These are phyloP conservation scores for Poecilus cupreus DNA, from an alignment of 2,888 invertebrate species.

Conservation along the genomic window DNA sequence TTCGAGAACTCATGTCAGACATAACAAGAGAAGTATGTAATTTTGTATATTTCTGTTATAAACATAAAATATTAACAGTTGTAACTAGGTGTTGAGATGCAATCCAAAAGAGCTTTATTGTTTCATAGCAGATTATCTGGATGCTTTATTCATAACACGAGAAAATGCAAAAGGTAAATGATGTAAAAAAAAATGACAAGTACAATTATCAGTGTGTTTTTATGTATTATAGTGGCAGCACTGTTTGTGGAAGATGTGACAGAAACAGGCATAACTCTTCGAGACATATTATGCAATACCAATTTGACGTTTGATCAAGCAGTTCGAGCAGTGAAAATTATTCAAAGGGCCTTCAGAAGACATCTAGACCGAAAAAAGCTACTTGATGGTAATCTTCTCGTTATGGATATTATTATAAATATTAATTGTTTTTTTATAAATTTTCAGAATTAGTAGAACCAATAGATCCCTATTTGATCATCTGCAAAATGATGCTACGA, in stretches of 20 bases:
- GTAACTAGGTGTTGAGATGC: slow-evolving; percentile 78
- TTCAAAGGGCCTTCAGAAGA: slow-evolving; percentile 66
- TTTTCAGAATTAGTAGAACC: neutral
- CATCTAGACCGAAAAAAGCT: neutral
- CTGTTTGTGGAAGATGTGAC: slow-evolving; percentile 69
- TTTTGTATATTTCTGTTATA: slow-evolving; percentile 34
- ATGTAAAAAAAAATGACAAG: neutral
- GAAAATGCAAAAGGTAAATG: slow-evolving; percentile 74
- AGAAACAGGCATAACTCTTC: slow-evolving; percentile 68
- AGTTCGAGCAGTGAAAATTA: slow-evolving; percentile 67
- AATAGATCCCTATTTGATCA: slow-evolving; percentile 38
- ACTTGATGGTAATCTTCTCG: neutral
- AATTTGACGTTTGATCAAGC: slow-evolving; percentile 68
- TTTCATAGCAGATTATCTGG: slow-evolving; percentile 82
- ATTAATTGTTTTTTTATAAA: neutral
- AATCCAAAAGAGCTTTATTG: slow-evolving; percentile 79
- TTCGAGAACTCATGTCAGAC: slow-evolving; percentile 82
- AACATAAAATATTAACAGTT: slow-evolving; percentile 24
- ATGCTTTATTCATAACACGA: slow-evolving; percentile 79
- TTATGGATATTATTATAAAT: neutral
- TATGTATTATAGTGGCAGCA: slow-evolving; percentile 66
- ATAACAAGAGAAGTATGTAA: slow-evolving; percentile 80
- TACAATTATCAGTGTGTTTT: neutral
- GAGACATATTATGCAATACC: slow-evolving; percentile 67
- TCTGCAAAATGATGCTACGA: slow-evolving; percentile 22